Evolutionary conservation across 2,797 vertebrate species (phyloP).

Genomic region (Astyanax mexicanus): DNA sequence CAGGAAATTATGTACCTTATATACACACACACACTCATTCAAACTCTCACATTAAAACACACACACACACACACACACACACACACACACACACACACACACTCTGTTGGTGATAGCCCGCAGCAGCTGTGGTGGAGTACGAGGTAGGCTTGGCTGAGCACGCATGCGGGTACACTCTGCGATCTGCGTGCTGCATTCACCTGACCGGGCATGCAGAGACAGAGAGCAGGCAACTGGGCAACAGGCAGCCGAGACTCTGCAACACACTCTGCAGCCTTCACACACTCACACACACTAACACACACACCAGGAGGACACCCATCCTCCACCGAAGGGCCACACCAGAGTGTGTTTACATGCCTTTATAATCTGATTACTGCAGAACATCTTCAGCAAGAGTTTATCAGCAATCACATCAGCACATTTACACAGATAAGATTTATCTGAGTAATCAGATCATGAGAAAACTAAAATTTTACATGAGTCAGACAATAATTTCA

Average conservation of each 20-base stretch:
- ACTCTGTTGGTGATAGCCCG: conserved; percentile 51
- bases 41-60: background rate
- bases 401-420: no score
- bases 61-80: conserved; percentile 38
- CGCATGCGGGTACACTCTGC: conserved; percentile 69
- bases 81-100: conserved; percentile 30
- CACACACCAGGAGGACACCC: background rate
- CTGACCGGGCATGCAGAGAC: conserved; percentile 74
- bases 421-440: no score
- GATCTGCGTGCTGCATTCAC: conserved; percentile 70
- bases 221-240: conserved; percentile 71
- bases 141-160: conserved; percentile 53
- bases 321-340: background rate
- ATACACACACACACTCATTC: conserved; percentile 41
- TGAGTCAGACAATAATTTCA: no score
- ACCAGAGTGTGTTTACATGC: no score
- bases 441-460: no score
- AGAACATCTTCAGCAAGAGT: no score
- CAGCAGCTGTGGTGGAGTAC: conserved; percentile 52
- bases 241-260: conserved; percentile 61
- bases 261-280: conserved; percentile 15
- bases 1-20: no score
- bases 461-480: no score
- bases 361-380: no score
- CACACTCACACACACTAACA: background rate